Base-by-base conservation (phyloP, 2,113 vertebrate species). In the Cervus canadensis region DNA sequence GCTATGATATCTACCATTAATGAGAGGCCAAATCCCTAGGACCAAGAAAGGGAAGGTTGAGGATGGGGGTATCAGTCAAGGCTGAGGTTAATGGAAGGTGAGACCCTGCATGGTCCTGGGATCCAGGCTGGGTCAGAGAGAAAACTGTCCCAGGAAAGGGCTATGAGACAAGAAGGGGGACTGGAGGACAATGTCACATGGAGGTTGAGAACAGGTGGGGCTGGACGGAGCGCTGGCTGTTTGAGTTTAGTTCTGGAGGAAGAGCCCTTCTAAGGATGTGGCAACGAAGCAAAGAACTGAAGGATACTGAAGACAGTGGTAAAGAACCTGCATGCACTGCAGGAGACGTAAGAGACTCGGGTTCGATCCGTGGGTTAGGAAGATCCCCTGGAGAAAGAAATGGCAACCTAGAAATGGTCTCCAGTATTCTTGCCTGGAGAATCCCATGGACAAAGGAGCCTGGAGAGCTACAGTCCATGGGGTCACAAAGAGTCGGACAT, bases 261-360 rank as follows among this genome's bases (percentile, higher is more conserved):
- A 60, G 14, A 83, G 26, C 3, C 81, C 0, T 7, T 48, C 56
- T 5, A 6, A 48, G 52, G 30, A 0, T 1, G 0, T 0, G 7
- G 21, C n/a, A 30, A 1, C 0, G 10, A 17, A 26, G n/a, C 48
- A 0, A 33, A 57, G 36, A 33, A 21, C 12, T 1, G 12, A 17
- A 56, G 30, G 30, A 36, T 40, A n/a, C 10, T 21, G 28, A 7
- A 6, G 23, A 26, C 71, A 76, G 71, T 7, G 40, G 71, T 26
- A 26, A 43, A 43, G 23, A 76, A 14, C 40, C 71, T 74, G 71
- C 40, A 23, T 43, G 71, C 71, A 76, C 67, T 14, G 40, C 12
- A 76, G 71, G 36, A 14, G 71, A 26, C 1, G 1, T 14, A 40
- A 21, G 19, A 74, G 67, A 23, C n/a, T 23, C 10, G 0, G 36